Conservation (phyloP, 1,140 invertebrate genomes). For the Macrobrachium nipponense region DNA sequence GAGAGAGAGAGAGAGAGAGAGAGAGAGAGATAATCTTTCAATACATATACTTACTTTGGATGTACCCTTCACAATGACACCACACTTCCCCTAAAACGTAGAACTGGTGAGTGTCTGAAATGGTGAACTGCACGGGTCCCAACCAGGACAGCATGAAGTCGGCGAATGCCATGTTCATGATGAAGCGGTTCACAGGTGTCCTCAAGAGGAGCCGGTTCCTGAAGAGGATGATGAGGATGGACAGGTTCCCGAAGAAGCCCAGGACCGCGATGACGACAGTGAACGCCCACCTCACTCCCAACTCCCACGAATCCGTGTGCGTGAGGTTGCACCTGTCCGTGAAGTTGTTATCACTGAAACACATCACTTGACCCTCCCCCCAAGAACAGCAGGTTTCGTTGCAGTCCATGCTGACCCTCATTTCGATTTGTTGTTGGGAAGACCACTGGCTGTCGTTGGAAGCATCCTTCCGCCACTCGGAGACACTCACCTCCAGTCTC, state of each 20-base stretch:
- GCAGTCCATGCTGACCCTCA: not conserved
- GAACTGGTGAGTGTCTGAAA: constrained; percentile 80
- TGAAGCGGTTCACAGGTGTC: constrained; percentile 76
- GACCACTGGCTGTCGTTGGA: too few relatives aligned
- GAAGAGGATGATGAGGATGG: constrained; percentile 29
- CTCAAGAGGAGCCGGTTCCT: constrained; percentile 12
- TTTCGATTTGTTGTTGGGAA: too few relatives aligned
- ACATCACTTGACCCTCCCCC: not conserved
- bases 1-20: not conserved
- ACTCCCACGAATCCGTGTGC: not conserved
- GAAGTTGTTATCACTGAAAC: constrained; percentile 32
- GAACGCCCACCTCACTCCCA: constrained; percentile 22
- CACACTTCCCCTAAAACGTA: constrained; percentile 79
- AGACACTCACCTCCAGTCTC: too few relatives aligned
- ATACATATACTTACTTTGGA: constrained; percentile 72
- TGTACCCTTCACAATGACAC: constrained; percentile 78
- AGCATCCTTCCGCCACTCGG: too few relatives aligned
- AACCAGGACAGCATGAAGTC: constrained; percentile 81
- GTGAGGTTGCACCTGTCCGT: constrained; percentile 27
- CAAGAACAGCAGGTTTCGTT: constrained; percentile 13
- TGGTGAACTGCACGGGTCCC: constrained; percentile 79
- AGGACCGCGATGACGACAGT: constrained; percentile 9
- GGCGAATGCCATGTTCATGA: constrained; percentile 82
- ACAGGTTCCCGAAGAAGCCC: constrained; percentile 26
- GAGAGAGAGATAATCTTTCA: too few relatives aligned